Conservation (phyloP, 2,113 vertebrate genomes). For the Prionailurus bengalensis region DNA sequence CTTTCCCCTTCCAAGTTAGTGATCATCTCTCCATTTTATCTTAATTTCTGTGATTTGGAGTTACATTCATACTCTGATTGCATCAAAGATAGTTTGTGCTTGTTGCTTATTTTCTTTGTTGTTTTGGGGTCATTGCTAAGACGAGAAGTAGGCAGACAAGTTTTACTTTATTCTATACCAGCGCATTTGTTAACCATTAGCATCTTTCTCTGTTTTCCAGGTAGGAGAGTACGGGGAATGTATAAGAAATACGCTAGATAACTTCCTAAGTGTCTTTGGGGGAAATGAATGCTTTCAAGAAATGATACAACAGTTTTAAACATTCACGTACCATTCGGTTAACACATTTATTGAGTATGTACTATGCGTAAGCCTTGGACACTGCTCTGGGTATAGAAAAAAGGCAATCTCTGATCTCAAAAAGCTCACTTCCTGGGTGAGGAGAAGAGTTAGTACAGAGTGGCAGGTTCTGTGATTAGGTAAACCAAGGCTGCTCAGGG, state of each 20-base stretch:
- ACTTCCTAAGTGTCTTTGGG: background rate
- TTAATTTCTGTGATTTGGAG: slow-evolving; percentile 53
- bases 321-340: background rate
- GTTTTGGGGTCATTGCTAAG: background rate
- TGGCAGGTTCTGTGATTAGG: background rate
- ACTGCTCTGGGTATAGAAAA: background rate
- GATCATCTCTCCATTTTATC: background rate
- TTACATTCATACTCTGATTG: background rate
- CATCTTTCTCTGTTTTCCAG: slow-evolving; percentile 19
- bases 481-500: background rate
- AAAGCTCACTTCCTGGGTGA: background rate
- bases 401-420: background rate
- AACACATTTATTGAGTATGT: background rate
- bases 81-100: background rate
- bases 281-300: slow-evolving; percentile 21
- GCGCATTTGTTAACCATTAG: background rate
- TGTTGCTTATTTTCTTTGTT: background rate
- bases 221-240: background rate
- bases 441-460: background rate
- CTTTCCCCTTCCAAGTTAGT: background rate
- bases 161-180: background rate
- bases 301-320: background rate
- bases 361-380: background rate
- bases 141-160: slow-evolving; percentile 29
- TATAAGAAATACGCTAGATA: slow-evolving; percentile 11